Percentiles rank a stretch among this genome's conserved stretches.
These are phyloP conservation scores for Blennius ocellaris DNA, from an alignment of 2,113 vertebrate species.

Conservation along the genomic window DNA sequence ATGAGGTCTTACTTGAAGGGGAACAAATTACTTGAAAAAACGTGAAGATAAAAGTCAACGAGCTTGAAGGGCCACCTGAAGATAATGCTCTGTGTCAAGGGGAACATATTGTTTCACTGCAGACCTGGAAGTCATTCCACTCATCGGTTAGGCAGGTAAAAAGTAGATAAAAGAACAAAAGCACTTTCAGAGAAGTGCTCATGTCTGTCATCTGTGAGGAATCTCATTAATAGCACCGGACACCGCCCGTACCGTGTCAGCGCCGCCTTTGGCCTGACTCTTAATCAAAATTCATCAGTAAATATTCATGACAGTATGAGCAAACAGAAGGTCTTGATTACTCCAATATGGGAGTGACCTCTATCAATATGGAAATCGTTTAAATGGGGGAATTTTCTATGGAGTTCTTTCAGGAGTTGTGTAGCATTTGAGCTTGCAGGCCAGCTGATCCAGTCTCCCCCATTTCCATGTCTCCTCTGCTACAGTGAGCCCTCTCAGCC, in stretches of 20 bases:
- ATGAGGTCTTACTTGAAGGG: conserved; percentile 37
- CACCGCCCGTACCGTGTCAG: conserved; percentile 26
- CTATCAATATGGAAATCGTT: conserved; percentile 74
- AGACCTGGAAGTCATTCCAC: conserved; percentile 13
- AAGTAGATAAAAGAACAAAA: conserved; percentile 37
- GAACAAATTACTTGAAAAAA: conserved; percentile 56
- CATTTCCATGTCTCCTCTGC: conserved; percentile 34
- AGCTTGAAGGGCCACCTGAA: conserved; percentile 58
- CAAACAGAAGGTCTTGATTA: conserved; percentile 69
- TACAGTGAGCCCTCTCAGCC: conserved; percentile 54
- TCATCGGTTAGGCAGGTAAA: conserved; percentile 6
- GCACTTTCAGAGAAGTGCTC: conserved; percentile 9
- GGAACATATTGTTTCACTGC: conserved; percentile 53
- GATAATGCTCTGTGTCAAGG: conserved; percentile 57
- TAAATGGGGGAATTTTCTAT: conserved; percentile 52
- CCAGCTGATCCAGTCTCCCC: conserved; percentile 31
- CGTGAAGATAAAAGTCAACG: conserved; percentile 55
- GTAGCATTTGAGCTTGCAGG: conserved; percentile 26
- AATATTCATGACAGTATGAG: conserved; percentile 66
- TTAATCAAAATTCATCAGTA: conserved; percentile 51
- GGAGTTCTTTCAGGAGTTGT: conserved; percentile 23
- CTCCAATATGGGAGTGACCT: conserved; percentile 60
- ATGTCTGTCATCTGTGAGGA: conserved; percentile 24
- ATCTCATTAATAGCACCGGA: conserved; percentile 38
- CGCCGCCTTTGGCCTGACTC: conserved; percentile 27